These are phyloP conservation scores for Zeuzera pyrina DNA, from an alignment of 2,888 invertebrate genomes.

Conservation along the genomic window DNA sequence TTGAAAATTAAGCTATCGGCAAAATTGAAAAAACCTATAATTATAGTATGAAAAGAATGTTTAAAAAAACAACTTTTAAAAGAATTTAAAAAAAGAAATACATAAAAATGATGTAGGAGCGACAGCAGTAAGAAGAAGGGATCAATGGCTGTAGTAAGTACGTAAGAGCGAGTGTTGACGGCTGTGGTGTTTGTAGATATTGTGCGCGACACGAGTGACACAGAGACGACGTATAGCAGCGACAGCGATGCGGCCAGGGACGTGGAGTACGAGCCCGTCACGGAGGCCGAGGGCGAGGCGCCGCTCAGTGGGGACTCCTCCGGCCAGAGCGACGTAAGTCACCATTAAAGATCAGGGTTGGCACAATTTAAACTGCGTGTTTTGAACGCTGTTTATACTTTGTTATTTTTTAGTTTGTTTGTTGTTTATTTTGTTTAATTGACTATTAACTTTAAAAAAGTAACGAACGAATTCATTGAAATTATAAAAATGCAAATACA, in stretches of 20 bases:
- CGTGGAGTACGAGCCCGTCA: slow-evolving; percentile 68
- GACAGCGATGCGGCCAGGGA: slow-evolving; percentile 24
- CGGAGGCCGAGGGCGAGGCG: slow-evolving; percentile 46
- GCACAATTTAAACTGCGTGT: neutral
- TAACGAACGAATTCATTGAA: neutral
- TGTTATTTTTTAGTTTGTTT: too few relatives aligned
- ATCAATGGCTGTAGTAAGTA: neutral
- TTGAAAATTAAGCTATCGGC: too few relatives aligned
- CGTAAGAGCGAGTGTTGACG: slow-evolving; percentile 5
- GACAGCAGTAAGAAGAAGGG: neutral
- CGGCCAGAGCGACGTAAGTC: slow-evolving; percentile 66
- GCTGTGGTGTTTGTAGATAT: slow-evolving; percentile 59
- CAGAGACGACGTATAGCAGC: slow-evolving; percentile 37
- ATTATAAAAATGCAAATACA: too few relatives aligned
- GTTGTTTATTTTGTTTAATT: too few relatives aligned
- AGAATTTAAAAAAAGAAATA: slow-evolving; percentile 15
- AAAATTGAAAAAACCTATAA: too few relatives aligned
- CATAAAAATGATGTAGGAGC: slow-evolving; percentile 1
- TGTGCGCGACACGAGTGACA: slow-evolving; percentile 70
- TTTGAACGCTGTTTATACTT: neutral
- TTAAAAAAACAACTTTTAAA: slow-evolving; percentile 9
- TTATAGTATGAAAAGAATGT: too few relatives aligned
- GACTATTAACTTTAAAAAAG: too few relatives aligned
- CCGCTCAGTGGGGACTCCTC: slow-evolving; percentile 38
- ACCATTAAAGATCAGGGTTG: too few relatives aligned